A percentile compares a stretch with the other conserved stretches of the same genome.
Conservation (phyloP, 2,888 invertebrate species). For the Drosophila infuscata region DNA sequence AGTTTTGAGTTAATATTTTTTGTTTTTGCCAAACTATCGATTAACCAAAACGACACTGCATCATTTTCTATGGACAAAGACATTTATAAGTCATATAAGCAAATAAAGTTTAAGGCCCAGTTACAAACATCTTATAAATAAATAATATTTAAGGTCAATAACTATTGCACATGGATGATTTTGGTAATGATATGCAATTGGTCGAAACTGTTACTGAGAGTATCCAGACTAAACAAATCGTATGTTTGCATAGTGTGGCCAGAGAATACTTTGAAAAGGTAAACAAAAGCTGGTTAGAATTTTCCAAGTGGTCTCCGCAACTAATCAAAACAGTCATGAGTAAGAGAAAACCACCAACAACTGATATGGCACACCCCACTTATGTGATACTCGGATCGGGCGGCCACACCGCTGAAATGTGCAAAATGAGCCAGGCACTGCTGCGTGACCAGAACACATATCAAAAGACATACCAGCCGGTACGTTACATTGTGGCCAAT, state of each 20-base stretch:
- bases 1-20: neutral
- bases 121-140: neutral
- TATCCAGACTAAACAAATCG: neutral
- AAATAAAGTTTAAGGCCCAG: neutral
- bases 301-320: neutral
- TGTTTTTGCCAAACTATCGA: neutral
- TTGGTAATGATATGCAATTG: neutral
- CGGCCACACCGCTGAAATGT: conserved; percentile 96
- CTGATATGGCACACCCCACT: conserved; percentile 50
- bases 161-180: neutral
- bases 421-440: conserved; percentile 89
- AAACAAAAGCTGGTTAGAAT: conserved; percentile 12
- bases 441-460: conserved; percentile 29
- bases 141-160: neutral
- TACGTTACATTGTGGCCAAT: conserved; percentile 91
- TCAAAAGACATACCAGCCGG: conserved; percentile 87
- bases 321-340: conserved; percentile 7
- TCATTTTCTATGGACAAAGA: neutral
- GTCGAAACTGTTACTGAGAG: neutral
- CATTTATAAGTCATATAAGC: neutral
- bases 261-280: conserved; percentile 10
- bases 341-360: neutral
- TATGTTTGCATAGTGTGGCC: conserved; percentile 3
- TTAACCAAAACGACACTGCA: neutral
- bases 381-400: conserved; percentile 84